phyloP scores from a whole-genome alignment of 2,888 invertebrate species.

The Heliconius erato region DNA sequence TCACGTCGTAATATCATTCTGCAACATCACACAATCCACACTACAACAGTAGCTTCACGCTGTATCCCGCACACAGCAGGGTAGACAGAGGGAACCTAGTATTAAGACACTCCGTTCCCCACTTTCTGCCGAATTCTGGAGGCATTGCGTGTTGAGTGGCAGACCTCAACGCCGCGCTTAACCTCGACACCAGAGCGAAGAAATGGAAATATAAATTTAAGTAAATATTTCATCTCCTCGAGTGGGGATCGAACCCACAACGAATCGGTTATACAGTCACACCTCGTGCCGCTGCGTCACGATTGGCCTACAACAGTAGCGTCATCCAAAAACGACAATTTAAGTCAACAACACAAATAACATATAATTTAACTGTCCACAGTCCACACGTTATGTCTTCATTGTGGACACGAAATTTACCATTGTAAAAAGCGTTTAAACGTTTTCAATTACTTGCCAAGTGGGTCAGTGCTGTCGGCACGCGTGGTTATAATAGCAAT shows the following conservation, averaged over 20 bases:
- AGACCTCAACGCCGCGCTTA: too few relatives aligned
- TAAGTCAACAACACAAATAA: not conserved
- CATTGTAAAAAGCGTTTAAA: constrained; percentile 30
- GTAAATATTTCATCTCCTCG: too few relatives aligned
- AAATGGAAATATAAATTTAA: too few relatives aligned
- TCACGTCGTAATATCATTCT: not conserved
- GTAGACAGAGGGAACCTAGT: too few relatives aligned
- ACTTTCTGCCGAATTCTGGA: too few relatives aligned
- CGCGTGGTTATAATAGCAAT: constrained; percentile 39
- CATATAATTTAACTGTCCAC: constrained; percentile 10
- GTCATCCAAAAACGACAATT: not conserved
- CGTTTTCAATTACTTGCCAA: constrained; percentile 42
- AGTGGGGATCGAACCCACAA: too few relatives aligned
- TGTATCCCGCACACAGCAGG: too few relatives aligned
- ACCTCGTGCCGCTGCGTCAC: too few relatives aligned
- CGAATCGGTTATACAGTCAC: too few relatives aligned
- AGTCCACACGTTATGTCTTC: constrained; percentile 14
- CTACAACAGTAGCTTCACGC: not conserved
- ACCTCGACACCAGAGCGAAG: too few relatives aligned
- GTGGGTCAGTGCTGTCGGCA: constrained; percentile 41
- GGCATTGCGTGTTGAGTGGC: too few relatives aligned
- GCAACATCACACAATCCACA: not conserved
- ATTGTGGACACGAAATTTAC: constrained; percentile 19
- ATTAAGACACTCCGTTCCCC: too few relatives aligned
- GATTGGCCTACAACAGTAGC: not conserved